These are phyloP conservation scores for Cossypha dichroa DNA, from an alignment of 2,797 vertebrate genomes.

Conservation along the genomic window DNA sequence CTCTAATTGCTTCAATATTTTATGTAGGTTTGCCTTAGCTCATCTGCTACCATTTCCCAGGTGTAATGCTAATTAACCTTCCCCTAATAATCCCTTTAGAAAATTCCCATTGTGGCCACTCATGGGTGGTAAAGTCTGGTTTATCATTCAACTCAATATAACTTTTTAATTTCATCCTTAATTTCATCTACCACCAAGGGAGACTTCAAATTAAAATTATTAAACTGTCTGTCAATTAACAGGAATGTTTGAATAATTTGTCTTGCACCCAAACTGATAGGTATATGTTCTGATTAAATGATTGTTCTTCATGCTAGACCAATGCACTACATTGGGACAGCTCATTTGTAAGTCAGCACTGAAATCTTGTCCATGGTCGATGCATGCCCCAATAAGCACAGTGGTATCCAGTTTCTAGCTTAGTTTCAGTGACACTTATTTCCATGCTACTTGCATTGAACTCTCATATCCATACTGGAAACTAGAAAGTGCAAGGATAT, in stretches of 20 bases:
- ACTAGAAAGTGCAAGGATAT: neutral
- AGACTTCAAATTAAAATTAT: conserved; percentile 60
- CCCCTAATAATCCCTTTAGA: conserved; percentile 47
- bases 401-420: neutral
- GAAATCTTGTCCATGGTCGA: neutral
- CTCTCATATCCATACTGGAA: neutral
- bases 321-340: neutral
- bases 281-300: neutral
- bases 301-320: neutral
- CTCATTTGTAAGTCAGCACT: neutral
- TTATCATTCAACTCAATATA: conserved; percentile 62
- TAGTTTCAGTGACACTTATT: neutral
- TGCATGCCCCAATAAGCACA: neutral
- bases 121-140: conserved; percentile 47
- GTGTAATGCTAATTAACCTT: conserved; percentile 60
- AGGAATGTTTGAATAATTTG: conserved; percentile 47
- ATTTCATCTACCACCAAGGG: conserved; percentile 51
- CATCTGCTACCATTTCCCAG: conserved; percentile 53
- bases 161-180: conserved; percentile 68
- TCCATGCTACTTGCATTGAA: neutral
- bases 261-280: neutral
- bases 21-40: conserved; percentile 19
- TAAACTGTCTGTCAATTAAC: conserved; percentile 54
- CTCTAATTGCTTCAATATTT: conserved; percentile 53
- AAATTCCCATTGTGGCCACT: conserved; percentile 51